These are phyloP conservation scores for Anser cygnoides DNA, from an alignment of 2,113 vertebrate species.

Conservation along the genomic window DNA sequence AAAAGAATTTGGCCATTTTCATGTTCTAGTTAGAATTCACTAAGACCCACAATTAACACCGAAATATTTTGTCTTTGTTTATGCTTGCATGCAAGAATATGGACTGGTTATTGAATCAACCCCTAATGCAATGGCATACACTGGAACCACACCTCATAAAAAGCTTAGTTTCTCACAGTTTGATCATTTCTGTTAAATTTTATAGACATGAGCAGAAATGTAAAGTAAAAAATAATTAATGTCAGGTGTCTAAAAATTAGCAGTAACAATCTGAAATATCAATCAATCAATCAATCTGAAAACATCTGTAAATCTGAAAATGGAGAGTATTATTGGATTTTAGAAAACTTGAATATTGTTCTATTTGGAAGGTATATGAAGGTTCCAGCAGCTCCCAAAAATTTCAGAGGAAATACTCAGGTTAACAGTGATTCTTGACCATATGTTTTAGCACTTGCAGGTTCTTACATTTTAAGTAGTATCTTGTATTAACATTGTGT, in stretches of 20 bases:
- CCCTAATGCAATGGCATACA: background rate
- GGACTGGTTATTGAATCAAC: background rate
- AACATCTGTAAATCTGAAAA: background rate
- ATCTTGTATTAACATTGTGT: background rate
- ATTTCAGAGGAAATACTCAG: background rate
- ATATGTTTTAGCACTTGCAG: background rate
- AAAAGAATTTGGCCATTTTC: background rate
- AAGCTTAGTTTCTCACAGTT: background rate
- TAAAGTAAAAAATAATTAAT: background rate
- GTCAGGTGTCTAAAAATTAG: background rate
- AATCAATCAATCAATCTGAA: background rate
- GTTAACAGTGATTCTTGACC: background rate
- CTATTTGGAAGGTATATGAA: background rate
- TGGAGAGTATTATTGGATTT: background rate
- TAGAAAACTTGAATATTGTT: background rate
- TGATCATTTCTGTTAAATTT: background rate
- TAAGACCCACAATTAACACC: background rate
- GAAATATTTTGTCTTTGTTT: background rate
- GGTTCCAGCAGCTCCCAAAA: background rate
- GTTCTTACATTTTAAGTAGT: background rate
- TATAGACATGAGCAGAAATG: background rate
- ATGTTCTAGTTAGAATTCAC: background rate
- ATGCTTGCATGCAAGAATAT: background rate
- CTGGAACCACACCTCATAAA: background rate
- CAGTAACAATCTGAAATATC: background rate